Percentiles rank a stretch among this genome's conserved stretches.
phyloP scores from a whole-genome alignment of 92 coral and sea anemone genomes.

The Epizoanthus scotinus region DNA sequence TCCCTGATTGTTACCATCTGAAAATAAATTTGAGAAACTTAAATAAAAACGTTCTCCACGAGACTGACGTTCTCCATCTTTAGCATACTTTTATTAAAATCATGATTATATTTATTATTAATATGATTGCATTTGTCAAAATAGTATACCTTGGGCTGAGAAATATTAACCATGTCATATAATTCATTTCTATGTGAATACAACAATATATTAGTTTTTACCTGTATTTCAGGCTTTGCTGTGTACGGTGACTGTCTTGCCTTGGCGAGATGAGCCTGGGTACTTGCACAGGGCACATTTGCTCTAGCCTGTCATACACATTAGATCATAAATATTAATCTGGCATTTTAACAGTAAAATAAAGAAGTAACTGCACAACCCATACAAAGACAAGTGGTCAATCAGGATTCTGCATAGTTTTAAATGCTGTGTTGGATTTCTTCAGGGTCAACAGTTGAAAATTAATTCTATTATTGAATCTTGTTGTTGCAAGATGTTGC shows the following conservation, averaged over 20 bases:
- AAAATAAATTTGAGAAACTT: neutral
- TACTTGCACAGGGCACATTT: constrained; percentile 25
- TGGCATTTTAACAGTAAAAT: constrained; percentile 7
- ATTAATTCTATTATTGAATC: too few species aligned
- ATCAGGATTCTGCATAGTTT: too few species aligned
- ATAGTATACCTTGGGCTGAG: neutral
- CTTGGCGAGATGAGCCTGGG: constrained; percentile 4
- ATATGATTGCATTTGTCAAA: neutral
- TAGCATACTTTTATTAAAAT: neutral
- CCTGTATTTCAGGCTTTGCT: constrained; percentile 4
- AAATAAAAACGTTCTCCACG: neutral
- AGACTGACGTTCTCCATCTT: neutral
- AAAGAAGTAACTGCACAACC: neutral
- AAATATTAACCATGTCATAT: neutral
- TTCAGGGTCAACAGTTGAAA: too few species aligned
- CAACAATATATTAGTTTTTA: neutral
- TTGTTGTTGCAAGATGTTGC: too few species aligned
- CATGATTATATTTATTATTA: neutral
- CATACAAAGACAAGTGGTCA: neutral
- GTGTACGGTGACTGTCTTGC: neutral
- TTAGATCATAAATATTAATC: neutral
- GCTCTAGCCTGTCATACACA: constrained; percentile 5
- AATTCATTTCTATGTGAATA: neutral
- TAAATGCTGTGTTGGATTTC: too few species aligned
- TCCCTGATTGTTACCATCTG: constrained; percentile 31